A percentile compares a stretch with the other conserved stretches of the same genome.
These are phyloP conservation scores for Columba livia DNA, from an alignment of 2,113 vertebrate genomes.

Conservation along the genomic window DNA sequence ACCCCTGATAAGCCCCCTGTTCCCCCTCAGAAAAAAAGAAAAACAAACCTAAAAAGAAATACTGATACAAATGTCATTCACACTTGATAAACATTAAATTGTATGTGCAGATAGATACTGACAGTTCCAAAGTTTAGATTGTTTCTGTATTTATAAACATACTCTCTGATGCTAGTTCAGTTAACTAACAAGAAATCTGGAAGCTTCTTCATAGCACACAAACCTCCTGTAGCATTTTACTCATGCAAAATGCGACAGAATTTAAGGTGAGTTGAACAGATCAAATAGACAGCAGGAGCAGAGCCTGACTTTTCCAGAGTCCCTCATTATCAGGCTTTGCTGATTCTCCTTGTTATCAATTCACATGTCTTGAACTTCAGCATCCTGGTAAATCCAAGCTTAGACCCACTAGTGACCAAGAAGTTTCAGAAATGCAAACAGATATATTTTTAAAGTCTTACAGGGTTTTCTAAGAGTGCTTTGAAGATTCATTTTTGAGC, in stretches of 20 bases:
- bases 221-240: not conserved
- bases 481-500: not conserved
- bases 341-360: not conserved
- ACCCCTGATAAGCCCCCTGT: not conserved
- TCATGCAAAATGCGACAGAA: not conserved
- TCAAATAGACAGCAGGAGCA: not conserved
- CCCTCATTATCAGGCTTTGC: not conserved
- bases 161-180: not conserved
- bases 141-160: not conserved
- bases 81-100: not conserved
- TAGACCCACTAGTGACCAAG: not conserved
- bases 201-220: not conserved
- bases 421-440: not conserved
- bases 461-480: not conserved
- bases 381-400: not conserved
- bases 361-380: not conserved
- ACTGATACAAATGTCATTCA: not conserved
- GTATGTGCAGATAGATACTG: not conserved
- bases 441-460: not conserved
- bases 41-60: not conserved
- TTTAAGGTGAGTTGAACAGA: conserved; percentile 6
- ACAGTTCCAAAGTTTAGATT: not conserved
- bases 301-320: not conserved
- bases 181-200: not conserved
- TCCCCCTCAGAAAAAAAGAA: no score